A percentile compares a stretch with the other conserved stretches of the same genome.
Conservation (phyloP, 2,888 invertebrate genomes). For the Drosophila siamana region DNA sequence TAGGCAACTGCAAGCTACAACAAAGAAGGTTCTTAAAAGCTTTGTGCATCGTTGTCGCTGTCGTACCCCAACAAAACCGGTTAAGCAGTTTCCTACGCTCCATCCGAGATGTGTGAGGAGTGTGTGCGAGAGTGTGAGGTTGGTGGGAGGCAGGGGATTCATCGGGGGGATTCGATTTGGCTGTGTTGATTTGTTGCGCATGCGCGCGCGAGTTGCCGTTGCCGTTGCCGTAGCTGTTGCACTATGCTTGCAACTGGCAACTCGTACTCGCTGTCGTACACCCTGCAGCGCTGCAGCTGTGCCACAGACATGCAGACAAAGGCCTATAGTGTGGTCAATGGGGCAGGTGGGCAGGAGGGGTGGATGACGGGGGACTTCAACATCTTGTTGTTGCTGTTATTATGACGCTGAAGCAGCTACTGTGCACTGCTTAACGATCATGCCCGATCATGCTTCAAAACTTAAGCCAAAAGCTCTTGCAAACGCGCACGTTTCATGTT, state of each 20-base stretch:
- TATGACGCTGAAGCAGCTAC: conserved; percentile 80
- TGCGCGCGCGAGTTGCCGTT: conserved; percentile 64
- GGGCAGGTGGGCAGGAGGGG: neutral
- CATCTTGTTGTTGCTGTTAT: conserved; percentile 79
- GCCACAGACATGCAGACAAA: conserved; percentile 54
- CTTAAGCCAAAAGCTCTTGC: conserved; percentile 77
- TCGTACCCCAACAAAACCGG: conserved; percentile 65
- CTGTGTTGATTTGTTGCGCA: conserved; percentile 77
- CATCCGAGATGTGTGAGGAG: conserved; percentile 28
- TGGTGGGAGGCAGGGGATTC: neutral
- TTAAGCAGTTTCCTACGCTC: conserved; percentile 63
- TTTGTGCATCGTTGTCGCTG: conserved; percentile 66
- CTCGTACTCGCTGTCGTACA: conserved; percentile 50
- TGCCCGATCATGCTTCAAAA: conserved; percentile 79
- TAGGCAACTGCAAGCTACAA: conserved; percentile 58
- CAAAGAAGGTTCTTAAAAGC: conserved; percentile 80
- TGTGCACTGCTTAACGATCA: conserved; percentile 82
- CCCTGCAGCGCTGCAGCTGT: conserved; percentile 81
- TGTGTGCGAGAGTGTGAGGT: neutral
- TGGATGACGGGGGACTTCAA: conserved; percentile 32
- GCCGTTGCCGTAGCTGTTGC: conserved; percentile 23
- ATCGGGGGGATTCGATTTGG: conserved; percentile 35
- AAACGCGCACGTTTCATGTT: conserved; percentile 71
- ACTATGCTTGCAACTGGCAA: conserved; percentile 7
- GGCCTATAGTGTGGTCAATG: conserved; percentile 22